Base-by-base conservation (phyloP, 2,888 invertebrate species). In the Torymus aiolomorphi region DNA sequence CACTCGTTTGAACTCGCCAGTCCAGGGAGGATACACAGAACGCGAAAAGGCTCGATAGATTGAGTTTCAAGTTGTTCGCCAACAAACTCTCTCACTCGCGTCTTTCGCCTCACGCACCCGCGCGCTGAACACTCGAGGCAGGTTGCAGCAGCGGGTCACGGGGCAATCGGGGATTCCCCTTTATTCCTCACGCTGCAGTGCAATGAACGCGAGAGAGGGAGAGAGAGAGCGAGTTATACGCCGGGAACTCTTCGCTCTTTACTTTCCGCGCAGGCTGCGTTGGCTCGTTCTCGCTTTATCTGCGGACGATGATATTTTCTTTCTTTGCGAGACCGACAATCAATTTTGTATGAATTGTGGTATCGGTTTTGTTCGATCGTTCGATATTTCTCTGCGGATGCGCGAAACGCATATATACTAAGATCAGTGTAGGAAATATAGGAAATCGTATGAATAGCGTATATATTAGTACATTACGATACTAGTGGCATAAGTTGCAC, bases 11-110 rank as follows among this genome's bases (percentile, higher is more conserved):
- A 20, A 10, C n/a, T 52, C 24, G n/a, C 24, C 10, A 66, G 14
- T 18, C 16, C 63, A 49, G 31, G 31, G 24, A 24, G 42, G 52
- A 10, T 54, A 74, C 75, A 77, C 77, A 31, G 31, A 31, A 31
- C 31, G 82, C 82, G 84, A 83, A 83, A 82, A 82, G 83, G 63
- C 81, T 80, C 78, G 84, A 85, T 84, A 87, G 88, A 88, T 88
- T 86, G 87, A 86, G 86, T 88, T 88, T 88, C 85, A 85, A 88
- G 88, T 87, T 86, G 86, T 86, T 84, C 85, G 85, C 84, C 86
- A 86, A 86, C 86, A 85, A 86, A 86, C 84, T 75, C 62, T 51
- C 71, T 31, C 31, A 31, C 31, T 31, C 31, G 31, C 63, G 14
- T 31, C 57, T 65, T 70, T 80, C 78, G 75, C 80, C 67, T 31